Base-by-base conservation (phyloP, 2,888 invertebrate species). In the Drosophila kambysellisi region DNA sequence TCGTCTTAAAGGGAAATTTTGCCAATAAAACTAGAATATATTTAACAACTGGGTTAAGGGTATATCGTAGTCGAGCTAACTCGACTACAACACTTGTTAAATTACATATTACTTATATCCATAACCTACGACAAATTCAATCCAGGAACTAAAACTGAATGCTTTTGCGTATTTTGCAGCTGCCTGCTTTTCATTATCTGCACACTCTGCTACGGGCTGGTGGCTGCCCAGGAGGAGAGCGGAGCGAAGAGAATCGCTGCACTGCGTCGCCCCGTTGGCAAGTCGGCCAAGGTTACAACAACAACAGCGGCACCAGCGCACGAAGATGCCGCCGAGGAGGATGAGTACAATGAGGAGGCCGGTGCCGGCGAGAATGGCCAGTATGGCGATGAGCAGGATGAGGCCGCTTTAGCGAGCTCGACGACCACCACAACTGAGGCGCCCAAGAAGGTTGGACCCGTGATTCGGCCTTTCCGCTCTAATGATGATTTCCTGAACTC, bases 391-490 rank as follows among this genome's bases (percentile, higher is more conserved):
- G 95, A 94, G 46, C 95, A 95, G 43, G 95, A 94, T 29, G 94
- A 94, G 52, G 92, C 72, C 3, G 91, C 70, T 5, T 86, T 57
- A 7, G 64, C 30, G 12, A 88, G 89, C 56, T 86, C 88, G 12
- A 95, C 95, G 15, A 95, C 95, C 2, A 93, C 95, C 0, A 95
- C 96, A 0, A 96, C 96, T 8, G 96, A 96, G 84, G 94, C 96
- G 59, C 95, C 96, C 80, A 96, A 96, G 86, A 95, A 95, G 82
- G 91, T 94, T 50, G 94, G 94, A 0, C 96, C 96, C 20, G 94
- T 95, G 43, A 95, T 96, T 20, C 94, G 97, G 64, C 96, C 97
- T 0, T 96, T 96, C 94, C 95, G 96, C 86, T 96, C 96, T 89
- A 96, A 97, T 92, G 95, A 96, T 68, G 96, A 96, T 85, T 94